Percentiles rank a stretch among this genome's conserved stretches.
phyloP scores from a whole-genome alignment of 2,113 vertebrate genomes.

The Thalassarche chlororhynchos region DNA sequence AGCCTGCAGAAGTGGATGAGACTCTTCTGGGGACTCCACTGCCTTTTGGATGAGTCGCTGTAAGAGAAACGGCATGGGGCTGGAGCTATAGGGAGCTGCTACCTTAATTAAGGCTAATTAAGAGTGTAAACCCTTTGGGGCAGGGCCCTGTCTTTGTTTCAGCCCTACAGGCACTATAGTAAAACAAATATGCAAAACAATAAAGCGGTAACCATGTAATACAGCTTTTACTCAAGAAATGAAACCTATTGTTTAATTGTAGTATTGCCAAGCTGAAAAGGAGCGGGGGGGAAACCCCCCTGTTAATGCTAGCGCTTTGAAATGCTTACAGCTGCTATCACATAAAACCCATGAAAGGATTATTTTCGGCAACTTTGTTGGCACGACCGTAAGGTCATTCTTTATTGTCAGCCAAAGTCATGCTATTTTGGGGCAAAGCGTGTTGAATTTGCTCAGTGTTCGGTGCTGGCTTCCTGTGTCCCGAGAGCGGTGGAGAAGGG shows the following conservation, averaged over 20 bases:
- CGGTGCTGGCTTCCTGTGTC: neutral
- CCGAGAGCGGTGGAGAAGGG: neutral
- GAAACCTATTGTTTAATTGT: neutral
- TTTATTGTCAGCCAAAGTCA: neutral
- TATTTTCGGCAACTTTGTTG: neutral
- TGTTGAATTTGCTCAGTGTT: neutral
- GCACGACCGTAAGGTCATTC: neutral
- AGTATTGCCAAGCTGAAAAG: neutral
- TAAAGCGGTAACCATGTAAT: neutral
- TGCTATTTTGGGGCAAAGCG: neutral
- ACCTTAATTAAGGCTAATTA: neutral
- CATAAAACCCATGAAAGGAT: neutral
- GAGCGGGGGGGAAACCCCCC: neutral
- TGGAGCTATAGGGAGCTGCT: neutral
- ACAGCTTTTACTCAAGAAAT: neutral
- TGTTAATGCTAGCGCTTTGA: neutral
- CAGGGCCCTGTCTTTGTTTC: neutral
- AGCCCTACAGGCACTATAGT: neutral
- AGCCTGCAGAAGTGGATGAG: neutral
- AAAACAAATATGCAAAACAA: neutral
- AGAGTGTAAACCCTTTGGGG: neutral
- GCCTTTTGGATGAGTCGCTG: neutral
- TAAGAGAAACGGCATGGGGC: neutral
- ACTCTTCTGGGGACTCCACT: neutral
- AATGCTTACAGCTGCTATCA: neutral